Percentiles rank a stretch among this genome's conserved stretches.
Evolutionary conservation across 2,888 invertebrate species (phyloP).

Genomic region (Hyposoter dolosus): DNA sequence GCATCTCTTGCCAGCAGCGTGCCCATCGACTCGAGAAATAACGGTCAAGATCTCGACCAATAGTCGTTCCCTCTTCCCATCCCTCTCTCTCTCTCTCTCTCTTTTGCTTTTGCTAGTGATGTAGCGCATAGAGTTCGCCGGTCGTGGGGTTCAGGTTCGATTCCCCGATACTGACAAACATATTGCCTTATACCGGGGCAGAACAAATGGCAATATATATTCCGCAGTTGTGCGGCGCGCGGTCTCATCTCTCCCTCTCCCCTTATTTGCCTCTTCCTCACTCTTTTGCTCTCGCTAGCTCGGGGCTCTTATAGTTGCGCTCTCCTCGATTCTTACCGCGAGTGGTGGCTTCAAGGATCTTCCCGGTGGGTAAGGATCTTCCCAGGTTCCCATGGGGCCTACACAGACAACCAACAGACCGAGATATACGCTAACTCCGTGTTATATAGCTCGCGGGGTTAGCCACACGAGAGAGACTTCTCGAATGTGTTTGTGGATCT

Average conservation of each 20-base stretch:
- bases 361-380: slow-evolving; percentile 70
- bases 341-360: slow-evolving; percentile 66
- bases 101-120: slow-evolving; percentile 57
- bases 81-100: slow-evolving; percentile 7
- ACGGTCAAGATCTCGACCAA: slow-evolving; percentile 69
- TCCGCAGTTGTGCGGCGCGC: slow-evolving; percentile 65
- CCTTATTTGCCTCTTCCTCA: slow-evolving; percentile 21
- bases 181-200: slow-evolving; percentile 81
- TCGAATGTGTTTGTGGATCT: slow-evolving; percentile 44
- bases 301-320: slow-evolving; percentile 52
- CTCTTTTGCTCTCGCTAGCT: slow-evolving; percentile 34
- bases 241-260: slow-evolving; percentile 54
- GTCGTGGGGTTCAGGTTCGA: slow-evolving; percentile 77
- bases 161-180: slow-evolving; percentile 83
- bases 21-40: slow-evolving; percentile 69
- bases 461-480: slow-evolving; percentile 46
- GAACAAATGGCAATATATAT: slow-evolving; percentile 84
- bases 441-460: slow-evolving; percentile 49
- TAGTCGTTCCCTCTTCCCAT: slow-evolving; percentile 19
- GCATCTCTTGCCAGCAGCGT: slow-evolving; percentile 64
- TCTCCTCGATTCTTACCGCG: slow-evolving; percentile 65
- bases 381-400: slow-evolving; percentile 65
- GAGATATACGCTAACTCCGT: slow-evolving; percentile 49
- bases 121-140: slow-evolving; percentile 64
- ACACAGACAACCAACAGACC: slow-evolving; percentile 58